Evolutionary conservation across 2,888 invertebrate genomes (phyloP), one percentile per base, ranked within the genome.

Genomic region (Sturmia bella): DNA sequence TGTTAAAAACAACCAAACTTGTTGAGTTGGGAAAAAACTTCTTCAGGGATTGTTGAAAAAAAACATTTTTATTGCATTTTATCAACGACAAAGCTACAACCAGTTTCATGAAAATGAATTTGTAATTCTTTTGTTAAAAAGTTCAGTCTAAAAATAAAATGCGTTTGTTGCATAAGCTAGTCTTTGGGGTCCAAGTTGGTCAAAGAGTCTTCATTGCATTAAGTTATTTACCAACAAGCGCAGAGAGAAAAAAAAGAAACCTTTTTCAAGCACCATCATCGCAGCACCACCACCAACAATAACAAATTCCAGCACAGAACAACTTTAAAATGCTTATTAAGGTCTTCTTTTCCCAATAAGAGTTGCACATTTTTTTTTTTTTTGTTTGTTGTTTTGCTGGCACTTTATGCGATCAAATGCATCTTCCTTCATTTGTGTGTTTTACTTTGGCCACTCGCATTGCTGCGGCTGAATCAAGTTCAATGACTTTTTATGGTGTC

Each of bases 401-500:
- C 39, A 48, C 57, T 75, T 68, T 75, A 52, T 54, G 24, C 24
- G 45, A 64, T 43, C 39, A 76, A 74, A 64, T 63, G 63, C 63
- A 76, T 76, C 39, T 57, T 72, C 19, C 39, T 57, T 72, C 19
- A 27, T 48, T 54, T 54, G n/a, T 50, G 32, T 41, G 6, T 54
- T n/a, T 48, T 63, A 6, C 24, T 54, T n/a, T 45, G n/a, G 19
- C 17, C 39, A 59, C 57, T 37, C 0, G 50, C 50, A 39, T 39
- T 5, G 32, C 7, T 32, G 9, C 5, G 1, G 32, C 41, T 13
- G 15, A 59, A 3, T 9, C 48, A 69, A 77, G 77, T 77, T 77
- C 77, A 77, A 17, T 63, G 77, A 70, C 77, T 52, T 45, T 45
- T 69, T 27, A 54, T 56, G 45, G 37, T 69, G 56, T 63, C 69